Evolutionary conservation across 1,140 invertebrate genomes (phyloP), one percentile per base, ranked within the genome.

Genomic region (Drosophila aff.): DNA sequence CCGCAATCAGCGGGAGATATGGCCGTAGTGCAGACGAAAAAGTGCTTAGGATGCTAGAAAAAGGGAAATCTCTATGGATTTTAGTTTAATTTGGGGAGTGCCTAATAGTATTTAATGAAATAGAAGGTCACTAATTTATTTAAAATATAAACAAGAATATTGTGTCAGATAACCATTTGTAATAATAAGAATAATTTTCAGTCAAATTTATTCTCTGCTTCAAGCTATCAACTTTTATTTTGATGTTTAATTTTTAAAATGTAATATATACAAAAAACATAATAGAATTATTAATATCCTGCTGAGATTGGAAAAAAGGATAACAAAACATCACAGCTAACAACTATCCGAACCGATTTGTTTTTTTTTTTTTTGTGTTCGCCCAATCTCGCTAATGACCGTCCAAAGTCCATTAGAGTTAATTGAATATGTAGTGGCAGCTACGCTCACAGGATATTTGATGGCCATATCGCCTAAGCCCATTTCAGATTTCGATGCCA

Each of bases 361-460:
- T 21, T 33, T 49, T 18, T 33, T 33, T 47, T 23, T 23, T 23
- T 23, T 23, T 23, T 3, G 23, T 23, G 23, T 23, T 23, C 23
- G n/a, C n/a, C 44, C 69, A 41, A 59, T 36, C 49, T 23, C 28
- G 61, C 81, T 84, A 87, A 87, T 89, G 82, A 89, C 57, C 50
- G 73, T 21, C 80, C 75, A 59, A 55, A 68, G 80, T 82, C 84
- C 85, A 89, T 89, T 89, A 89, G 84, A 78, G 77, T 81, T 89
- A 90, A 89, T 89, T 84, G 85, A 89, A 89, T 89, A 89, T 89
- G 64, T 90, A 84, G 87, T 87, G 73, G 73, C 33, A 9, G 72
- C 58, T 38, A 23, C 38, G 63, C 43, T 55, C 43, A 49, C 50
- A 46, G 68, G 38, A 58, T 64, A 58, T 57, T 40, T 57, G 36